A percentile compares a stretch with the other conserved stretches of the same genome.
phyloP scores from a whole-genome alignment of 2,888 invertebrate species.

The Platycheirus rosarum region DNA sequence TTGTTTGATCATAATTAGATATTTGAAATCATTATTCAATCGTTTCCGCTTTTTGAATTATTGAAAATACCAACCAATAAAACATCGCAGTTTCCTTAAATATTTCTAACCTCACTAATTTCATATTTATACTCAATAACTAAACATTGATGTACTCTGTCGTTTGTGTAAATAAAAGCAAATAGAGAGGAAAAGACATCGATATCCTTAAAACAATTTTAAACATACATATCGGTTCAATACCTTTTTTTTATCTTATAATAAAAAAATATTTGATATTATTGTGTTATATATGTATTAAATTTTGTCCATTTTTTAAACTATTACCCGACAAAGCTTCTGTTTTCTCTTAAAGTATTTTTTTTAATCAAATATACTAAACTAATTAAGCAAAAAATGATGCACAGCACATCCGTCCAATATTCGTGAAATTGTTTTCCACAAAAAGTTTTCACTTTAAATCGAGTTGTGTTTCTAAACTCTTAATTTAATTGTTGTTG shows the following conservation, averaged over 20 bases:
- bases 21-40: too few species aligned
- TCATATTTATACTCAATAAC: too few species aligned
- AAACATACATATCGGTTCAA: slow-evolving; percentile 39
- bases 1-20: too few species aligned
- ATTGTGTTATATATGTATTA: slow-evolving; percentile 7
- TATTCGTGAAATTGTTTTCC: slow-evolving; percentile 36
- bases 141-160: slow-evolving; percentile 70
- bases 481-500: slow-evolving; percentile 61
- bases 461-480: slow-evolving; percentile 36
- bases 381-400: slow-evolving; percentile 18
- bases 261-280: slow-evolving; percentile 15
- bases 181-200: slow-evolving; percentile 74
- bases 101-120: too few species aligned
- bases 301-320: slow-evolving; percentile 20
- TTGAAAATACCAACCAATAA: too few species aligned
- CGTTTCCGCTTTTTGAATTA: too few species aligned
- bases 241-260: slow-evolving; percentile 19
- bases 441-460: slow-evolving; percentile 21
- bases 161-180: slow-evolving; percentile 62
- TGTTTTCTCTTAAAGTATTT: slow-evolving; percentile 16
- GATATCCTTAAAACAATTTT: slow-evolving; percentile 32
- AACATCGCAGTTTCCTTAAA: too few species aligned
- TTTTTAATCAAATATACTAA: slow-evolving; percentile 15
- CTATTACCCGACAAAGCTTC: slow-evolving; percentile 20
- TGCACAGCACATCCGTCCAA: slow-evolving; percentile 71